Base-by-base conservation (phyloP, 1,140 invertebrate species). In the Cyphomyrmex costatus region DNA sequence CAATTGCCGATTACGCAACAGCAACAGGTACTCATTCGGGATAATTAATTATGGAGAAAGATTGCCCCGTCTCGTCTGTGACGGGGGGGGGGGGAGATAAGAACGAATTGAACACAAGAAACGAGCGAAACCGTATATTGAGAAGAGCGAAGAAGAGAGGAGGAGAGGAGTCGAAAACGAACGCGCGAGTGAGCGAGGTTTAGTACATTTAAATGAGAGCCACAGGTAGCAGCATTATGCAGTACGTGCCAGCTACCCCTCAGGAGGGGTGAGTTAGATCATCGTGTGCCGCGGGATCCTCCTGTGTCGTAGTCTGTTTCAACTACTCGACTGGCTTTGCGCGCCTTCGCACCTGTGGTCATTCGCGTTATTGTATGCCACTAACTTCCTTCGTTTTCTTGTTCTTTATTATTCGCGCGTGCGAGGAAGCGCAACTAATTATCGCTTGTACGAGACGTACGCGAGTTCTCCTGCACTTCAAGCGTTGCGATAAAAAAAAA, bases 161-260 rank as follows among this genome's bases (percentile, higher is more conserved):
- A 16, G 63, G 58, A 21, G 76, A 61, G 70, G 30, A 63, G 71
- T n/a, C 65, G 82, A 63, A 49, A 76, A 78, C 46, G 77, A 65
- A 42, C n/a, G 86, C 76, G 87, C 60, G 73, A 70, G 63, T 51
- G 63, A 86, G 77, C 63, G 86, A 92, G 89, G 89, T 93, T 93
- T 92, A 90, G 89, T 93, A 92, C 92, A 93, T 93, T 93, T 91
- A 93, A 93, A 93, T 93, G 91, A 92, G 91, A 93, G 92, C 92
- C 90, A 93, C 93, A 93, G 93, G 92, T 93, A 93, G 92, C 89
- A 92, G 90, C 86, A 93, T 93, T 93, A 93, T 93, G 90, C 92
- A 89, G 91, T 93, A 93, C 93, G 91, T 93, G 89, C 92, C 91
- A 92, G 86, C 88, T 87, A 88, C 88, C 92, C 92, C 87, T 87